These are phyloP conservation scores for Temnopleurus reevesii DNA, from an alignment of 53 echinoderm and acorn worm genomes.

Conservation along the genomic window DNA sequence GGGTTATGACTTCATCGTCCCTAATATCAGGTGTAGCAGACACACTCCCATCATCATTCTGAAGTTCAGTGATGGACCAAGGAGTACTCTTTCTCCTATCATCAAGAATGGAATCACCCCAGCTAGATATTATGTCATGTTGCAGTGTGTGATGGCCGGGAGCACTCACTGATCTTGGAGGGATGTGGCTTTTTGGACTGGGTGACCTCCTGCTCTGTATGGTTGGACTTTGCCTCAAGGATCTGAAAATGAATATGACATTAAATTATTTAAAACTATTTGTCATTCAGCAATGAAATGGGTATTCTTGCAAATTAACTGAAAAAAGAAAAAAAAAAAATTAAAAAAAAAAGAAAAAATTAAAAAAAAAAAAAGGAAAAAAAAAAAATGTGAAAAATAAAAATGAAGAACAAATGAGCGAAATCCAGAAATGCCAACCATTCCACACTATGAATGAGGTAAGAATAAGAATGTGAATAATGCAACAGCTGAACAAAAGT, in stretches of 20 bases:
- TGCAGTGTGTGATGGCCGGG: neutral
- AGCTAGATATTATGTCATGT: conserved; percentile 22
- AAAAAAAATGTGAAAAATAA: neutral
- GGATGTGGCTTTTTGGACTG: conserved; percentile 28
- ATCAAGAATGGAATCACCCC: conserved; percentile 48
- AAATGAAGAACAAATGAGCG: neutral
- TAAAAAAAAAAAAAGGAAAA: neutral
- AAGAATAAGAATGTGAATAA: no score
- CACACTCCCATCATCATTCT: conserved; percentile 26
- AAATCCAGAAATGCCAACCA: neutral
- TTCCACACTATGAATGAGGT: neutral
- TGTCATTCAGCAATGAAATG: no score
- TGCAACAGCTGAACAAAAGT: no score
- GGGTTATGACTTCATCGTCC: conserved; percentile 9
- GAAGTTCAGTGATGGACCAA: conserved; percentile 51
- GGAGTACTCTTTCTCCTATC: conserved; percentile 40
- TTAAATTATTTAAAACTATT: neutral
- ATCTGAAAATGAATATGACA: neutral
- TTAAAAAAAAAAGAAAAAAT: neutral
- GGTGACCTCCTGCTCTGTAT: neutral
- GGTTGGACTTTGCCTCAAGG: neutral
- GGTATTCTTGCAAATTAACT: neutral
- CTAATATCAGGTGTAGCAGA: conserved; percentile 1
- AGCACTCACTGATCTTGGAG: conserved; percentile 17
- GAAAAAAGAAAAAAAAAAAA: neutral